Conservation (phyloP, 1,140 invertebrate species). For the Melipona quadrifasciata region DNA sequence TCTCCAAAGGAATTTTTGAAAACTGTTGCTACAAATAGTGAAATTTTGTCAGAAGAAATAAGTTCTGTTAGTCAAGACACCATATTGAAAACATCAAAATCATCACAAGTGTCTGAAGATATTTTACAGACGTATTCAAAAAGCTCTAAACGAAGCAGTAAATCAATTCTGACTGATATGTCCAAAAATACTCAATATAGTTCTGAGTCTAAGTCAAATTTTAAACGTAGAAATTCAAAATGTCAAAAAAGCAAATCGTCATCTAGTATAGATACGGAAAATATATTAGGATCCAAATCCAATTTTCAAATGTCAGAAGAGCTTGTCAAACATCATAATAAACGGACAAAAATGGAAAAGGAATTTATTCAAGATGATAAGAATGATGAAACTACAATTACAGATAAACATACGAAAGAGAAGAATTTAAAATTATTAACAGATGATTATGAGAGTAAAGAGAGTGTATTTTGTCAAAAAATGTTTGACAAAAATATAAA, state of each 20-base stretch:
- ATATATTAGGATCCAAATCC: slow-evolving; percentile 63
- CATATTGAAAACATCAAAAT: slow-evolving; percentile 60
- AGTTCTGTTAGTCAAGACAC: slow-evolving; percentile 50
- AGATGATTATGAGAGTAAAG: slow-evolving; percentile 69
- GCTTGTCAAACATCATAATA: slow-evolving; percentile 66
- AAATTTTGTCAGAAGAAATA: slow-evolving; percentile 52
- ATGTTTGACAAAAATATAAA: slow-evolving; percentile 49
- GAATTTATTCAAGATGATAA: slow-evolving; percentile 66
- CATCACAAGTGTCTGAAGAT: slow-evolving; percentile 62
- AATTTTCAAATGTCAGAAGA: slow-evolving; percentile 68
- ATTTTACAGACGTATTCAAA: slow-evolving; percentile 53
- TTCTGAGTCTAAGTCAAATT: slow-evolving; percentile 66
- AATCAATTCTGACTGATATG: slow-evolving; percentile 59
- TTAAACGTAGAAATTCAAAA: slow-evolving; percentile 75
- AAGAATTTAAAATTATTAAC: slow-evolving; percentile 73
- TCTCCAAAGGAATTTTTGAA: slow-evolving; percentile 37
- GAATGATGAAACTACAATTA: slow-evolving; percentile 69
- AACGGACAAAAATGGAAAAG: slow-evolving; percentile 72
- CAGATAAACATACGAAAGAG: slow-evolving; percentile 74
- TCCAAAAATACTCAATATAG: slow-evolving; percentile 69
- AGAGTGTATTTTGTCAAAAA: slow-evolving; percentile 48
- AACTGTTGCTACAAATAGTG: slow-evolving; percentile 18
- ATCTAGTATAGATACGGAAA: slow-evolving; percentile 65
- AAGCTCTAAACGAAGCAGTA: slow-evolving; percentile 64
- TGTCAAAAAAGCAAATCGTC: slow-evolving; percentile 72